phyloP scores from a whole-genome alignment of 1,140 invertebrate species.

The Drosophila mauritiana region DNA sequence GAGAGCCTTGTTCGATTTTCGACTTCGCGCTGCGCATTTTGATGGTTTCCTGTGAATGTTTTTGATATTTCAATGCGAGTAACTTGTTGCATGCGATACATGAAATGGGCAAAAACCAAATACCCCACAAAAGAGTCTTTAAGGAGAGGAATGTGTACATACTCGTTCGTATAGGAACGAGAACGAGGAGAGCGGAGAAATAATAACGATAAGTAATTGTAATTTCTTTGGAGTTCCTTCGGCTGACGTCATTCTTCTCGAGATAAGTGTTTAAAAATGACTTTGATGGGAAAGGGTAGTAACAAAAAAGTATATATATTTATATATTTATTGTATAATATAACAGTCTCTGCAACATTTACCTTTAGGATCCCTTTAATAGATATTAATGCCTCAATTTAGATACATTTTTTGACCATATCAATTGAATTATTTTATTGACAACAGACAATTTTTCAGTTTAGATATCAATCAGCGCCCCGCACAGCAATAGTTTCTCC shows the following conservation, averaged over 20 bases:
- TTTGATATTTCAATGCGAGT: constrained; percentile 73
- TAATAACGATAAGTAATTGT: constrained; percentile 8
- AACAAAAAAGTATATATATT: too few species aligned
- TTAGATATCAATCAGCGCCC: background rate
- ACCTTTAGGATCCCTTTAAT: background rate
- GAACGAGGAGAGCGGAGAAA: background rate
- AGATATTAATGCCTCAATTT: background rate
- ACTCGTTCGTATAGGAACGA: background rate
- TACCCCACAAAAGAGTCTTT: background rate
- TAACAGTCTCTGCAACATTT: too few species aligned
- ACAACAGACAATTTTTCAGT: background rate
- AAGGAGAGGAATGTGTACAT: background rate
- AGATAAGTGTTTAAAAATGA: background rate
- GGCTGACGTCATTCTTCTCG: constrained; percentile 11
- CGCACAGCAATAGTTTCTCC: constrained; percentile 4
- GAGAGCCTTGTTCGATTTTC: constrained; percentile 36
- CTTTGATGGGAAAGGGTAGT: background rate
- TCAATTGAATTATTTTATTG: background rate
- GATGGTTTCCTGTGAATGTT: constrained; percentile 78
- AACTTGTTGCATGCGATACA: constrained; percentile 75
- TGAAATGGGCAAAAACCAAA: constrained; percentile 5
- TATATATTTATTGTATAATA: background rate
- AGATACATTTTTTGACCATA: too few species aligned
- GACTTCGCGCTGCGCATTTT: constrained; percentile 69
- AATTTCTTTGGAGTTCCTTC: constrained; percentile 1